Evolutionary conservation across 2,888 invertebrate genomes (phyloP).

Genomic region (Agrotis ipsilon): DNA sequence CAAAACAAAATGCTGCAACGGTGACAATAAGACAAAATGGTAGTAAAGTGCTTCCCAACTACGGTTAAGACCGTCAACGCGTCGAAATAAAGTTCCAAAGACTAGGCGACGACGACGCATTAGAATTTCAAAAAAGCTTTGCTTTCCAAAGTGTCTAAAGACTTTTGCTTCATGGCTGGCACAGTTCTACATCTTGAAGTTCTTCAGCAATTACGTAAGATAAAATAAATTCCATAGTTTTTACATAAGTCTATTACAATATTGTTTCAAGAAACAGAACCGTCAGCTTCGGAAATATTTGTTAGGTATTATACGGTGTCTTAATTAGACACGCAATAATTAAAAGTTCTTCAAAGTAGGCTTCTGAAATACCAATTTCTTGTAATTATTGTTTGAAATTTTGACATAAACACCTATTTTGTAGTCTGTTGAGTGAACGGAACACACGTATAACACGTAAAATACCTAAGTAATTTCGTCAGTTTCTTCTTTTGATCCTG

Average conservation of each 20-base stretch:
- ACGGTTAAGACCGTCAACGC: slow-evolving; percentile 56
- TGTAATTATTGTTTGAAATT: not conserved
- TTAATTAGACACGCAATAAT: not conserved
- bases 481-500: slow-evolving; percentile 28
- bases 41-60: slow-evolving; percentile 58
- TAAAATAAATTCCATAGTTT: slow-evolving; percentile 2
- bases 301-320: not conserved
- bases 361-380: not conserved
- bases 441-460: not conserved
- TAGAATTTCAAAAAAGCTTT: slow-evolving; percentile 68
- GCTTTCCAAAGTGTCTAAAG: slow-evolving; percentile 53
- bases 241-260: not conserved
- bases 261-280: not conserved
- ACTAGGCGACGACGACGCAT: slow-evolving; percentile 58
- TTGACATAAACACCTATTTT: not conserved
- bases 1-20: slow-evolving; percentile 42
- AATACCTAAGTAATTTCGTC: not conserved
- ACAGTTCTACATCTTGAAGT: slow-evolving; percentile 19
- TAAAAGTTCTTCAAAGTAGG: not conserved
- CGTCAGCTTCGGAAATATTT: not conserved
- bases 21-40: slow-evolving; percentile 58
- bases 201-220: slow-evolving; percentile 22
- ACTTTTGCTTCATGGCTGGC: slow-evolving; percentile 44
- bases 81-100: slow-evolving; percentile 61
- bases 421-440: slow-evolving; percentile 2